These are phyloP conservation scores for Mantis religiosa DNA, from an alignment of 2,888 invertebrate genomes.

Conservation along the genomic window DNA sequence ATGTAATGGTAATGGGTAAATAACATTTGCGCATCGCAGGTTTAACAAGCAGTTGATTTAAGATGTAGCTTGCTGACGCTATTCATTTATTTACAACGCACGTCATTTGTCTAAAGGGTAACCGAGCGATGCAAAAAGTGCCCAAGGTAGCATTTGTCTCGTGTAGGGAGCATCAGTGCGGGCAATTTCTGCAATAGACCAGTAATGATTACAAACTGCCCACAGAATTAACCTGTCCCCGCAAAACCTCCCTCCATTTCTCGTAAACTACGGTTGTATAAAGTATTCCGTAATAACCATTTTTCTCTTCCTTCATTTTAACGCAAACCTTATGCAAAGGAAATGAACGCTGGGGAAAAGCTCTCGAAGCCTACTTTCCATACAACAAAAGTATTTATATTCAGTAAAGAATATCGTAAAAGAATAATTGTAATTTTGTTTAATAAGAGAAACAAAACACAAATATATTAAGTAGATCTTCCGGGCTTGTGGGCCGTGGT, in stretches of 20 bases:
- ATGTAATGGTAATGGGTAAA: no score
- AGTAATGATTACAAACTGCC: background rate
- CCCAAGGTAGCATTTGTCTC: background rate
- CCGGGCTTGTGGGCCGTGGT: no score
- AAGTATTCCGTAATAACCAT: background rate
- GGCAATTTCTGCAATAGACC: background rate
- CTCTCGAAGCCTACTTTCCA: no score
- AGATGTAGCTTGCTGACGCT: no score
- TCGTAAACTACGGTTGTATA: background rate
- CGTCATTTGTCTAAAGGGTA: background rate
- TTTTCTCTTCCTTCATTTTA: background rate
- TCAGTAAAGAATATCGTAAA: no score
- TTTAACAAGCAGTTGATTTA: no score
- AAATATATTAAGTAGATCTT: no score
- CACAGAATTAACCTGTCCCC: background rate
- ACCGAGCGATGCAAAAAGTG: background rate
- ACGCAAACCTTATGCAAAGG: background rate
- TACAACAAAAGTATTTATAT: no score
- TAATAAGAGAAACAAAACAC: no score
- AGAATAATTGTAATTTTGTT: no score
- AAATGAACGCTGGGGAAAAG: background rate
- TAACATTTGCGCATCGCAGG: no score
- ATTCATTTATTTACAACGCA: background rate
- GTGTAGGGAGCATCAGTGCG: background rate
- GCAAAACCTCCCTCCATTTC: background rate